Base-by-base conservation (phyloP, 2,888 invertebrate genomes). In the Blastobasis lacticolella region DNA sequence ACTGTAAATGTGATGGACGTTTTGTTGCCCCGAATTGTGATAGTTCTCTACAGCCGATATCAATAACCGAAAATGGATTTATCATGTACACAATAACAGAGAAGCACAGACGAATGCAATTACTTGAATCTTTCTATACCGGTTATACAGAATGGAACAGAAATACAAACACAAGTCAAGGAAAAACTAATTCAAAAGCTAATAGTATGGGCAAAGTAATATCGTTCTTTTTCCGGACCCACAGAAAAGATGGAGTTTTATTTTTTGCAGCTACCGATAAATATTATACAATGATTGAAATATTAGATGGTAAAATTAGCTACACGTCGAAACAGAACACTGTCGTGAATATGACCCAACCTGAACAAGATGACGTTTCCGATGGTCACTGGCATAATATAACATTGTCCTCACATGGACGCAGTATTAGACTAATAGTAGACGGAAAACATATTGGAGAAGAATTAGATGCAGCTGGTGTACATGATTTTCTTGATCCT, bases 331-430 rank as follows among this genome's bases (percentile, higher is more conserved):
- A 93, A 70, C 91, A 95, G 63, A 93, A 94, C 50, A 90, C 92
- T 6, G 82, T 93, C 0, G 94, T 97, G 0, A 96, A 96, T 69
- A 95, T 97, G 94, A 95, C 94, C 1, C 92, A 93, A 55, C 74
- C 89, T 1, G 90, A 91, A 58, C 88, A 90, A 45, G 84, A 79
- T 46, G 85, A 86, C 47, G 83, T 97, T 1, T 90, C 93, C 8
- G 96, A 97, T 82, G 97, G 97, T 5, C 89, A 89, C 49, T 97
- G 97, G 97, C 97, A 97, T 73, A 96, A 95, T 69, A 85, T 97
- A 5, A 95, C 95, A 0, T 78, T 98, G 45, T 88, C 91, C 53
- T 92, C 94, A 0, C 89, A 92, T 45, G 91, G 92, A 38, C 90
- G 94, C 55, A 93, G 92, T 6, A 88, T 97, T 41, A 90, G 92